phyloP scores from a whole-genome alignment of 2,797 vertebrate species.

The Mormyrus hasselquistii region DNA sequence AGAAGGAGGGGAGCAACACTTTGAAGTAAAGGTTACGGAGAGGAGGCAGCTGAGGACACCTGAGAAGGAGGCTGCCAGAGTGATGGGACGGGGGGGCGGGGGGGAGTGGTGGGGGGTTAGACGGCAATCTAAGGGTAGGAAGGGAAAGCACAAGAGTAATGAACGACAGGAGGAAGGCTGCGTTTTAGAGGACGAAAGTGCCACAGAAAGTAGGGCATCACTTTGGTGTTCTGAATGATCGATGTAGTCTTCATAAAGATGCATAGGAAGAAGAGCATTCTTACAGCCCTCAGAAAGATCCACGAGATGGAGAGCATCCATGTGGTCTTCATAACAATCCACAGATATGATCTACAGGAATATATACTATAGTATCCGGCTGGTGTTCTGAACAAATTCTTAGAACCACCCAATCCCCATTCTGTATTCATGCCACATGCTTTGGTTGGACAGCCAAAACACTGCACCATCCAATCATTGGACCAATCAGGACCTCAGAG shows the following conservation, averaged over 20 bases:
- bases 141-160: not conserved
- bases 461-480: not conserved
- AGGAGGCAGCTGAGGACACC: conserved; percentile 32
- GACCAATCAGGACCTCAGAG: not conserved
- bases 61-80: not conserved
- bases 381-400: not conserved
- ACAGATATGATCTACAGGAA: not conserved
- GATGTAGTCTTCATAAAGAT: not conserved
- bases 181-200: not conserved
- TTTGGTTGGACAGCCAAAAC: not conserved
- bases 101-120: not conserved
- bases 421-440: not conserved
- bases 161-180: not conserved
- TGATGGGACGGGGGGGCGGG: not conserved
- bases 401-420: not conserved
- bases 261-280: not conserved
- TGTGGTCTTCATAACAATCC: not conserved
- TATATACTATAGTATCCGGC: not conserved
- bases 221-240: not conserved
- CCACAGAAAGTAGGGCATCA: not conserved
- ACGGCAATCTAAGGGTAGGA: not conserved
- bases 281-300: not conserved
- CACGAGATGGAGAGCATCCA: not conserved
- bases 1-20: conserved; percentile 53
- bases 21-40: conserved; percentile 57